Conservation (phyloP, 2,797 vertebrate genomes). For the Rhinogobio ventralis region DNA sequence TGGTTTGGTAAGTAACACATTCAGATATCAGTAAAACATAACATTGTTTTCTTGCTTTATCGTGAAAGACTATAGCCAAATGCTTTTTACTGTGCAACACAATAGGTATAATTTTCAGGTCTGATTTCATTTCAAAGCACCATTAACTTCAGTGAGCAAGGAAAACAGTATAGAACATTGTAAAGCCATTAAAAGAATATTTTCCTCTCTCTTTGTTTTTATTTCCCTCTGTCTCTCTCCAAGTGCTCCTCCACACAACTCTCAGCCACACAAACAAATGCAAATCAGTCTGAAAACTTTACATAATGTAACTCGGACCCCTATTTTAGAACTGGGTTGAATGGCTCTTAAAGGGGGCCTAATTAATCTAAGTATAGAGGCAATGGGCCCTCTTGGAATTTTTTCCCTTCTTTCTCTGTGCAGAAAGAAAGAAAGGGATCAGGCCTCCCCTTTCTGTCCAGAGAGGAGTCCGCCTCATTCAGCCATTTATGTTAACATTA, state of each 20-base stretch:
- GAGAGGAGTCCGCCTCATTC: conserved; percentile 68
- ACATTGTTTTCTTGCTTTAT: neutral
- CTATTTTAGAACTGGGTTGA: conserved; percentile 83
- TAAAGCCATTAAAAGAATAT: conserved; percentile 81
- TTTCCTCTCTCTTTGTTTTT: conserved; percentile 69
- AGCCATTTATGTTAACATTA: conserved; percentile 73
- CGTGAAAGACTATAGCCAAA: neutral
- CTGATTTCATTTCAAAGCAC: conserved; percentile 59
- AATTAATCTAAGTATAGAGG: conserved; percentile 93
- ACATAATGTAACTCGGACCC: conserved; percentile 84
- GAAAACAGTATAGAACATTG: conserved; percentile 73
- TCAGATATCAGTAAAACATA: neutral
- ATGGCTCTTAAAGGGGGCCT: conserved; percentile 90
- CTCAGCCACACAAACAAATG: conserved; percentile 91
- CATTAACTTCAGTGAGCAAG: conserved; percentile 70
- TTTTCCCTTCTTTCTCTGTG: conserved; percentile 83
- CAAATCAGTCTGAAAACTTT: conserved; percentile 89
- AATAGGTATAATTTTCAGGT: conserved; percentile 25
- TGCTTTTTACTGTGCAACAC: neutral
- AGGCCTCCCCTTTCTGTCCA: conserved; percentile 70
- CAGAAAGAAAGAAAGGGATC: conserved; percentile 68
- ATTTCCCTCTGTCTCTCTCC: conserved; percentile 62
- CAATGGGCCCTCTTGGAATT: conserved; percentile 88
- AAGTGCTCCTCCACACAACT: conserved; percentile 66
- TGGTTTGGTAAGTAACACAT: neutral